Percentiles rank a stretch among this genome's conserved stretches.
Conservation (phyloP, 1,140 invertebrate genomes). For the Camponotus pennsylvanicus region DNA sequence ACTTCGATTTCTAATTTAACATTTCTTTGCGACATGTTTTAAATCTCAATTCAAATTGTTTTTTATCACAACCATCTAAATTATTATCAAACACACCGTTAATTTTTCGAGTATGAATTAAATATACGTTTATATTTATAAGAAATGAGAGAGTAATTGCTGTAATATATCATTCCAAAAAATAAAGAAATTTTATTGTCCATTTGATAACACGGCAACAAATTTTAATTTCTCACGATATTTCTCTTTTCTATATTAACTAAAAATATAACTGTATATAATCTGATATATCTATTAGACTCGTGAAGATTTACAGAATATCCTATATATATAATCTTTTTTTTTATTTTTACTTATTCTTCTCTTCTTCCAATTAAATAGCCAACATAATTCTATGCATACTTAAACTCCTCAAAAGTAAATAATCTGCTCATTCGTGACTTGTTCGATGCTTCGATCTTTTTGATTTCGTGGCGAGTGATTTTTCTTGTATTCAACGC, state of each 20-base stretch:
- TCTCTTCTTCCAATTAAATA: not conserved
- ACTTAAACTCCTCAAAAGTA: not conserved
- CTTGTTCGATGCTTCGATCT: conserved; percentile 4
- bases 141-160: not conserved
- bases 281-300: not conserved
- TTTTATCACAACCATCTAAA: not conserved
- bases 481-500: conserved; percentile 52
- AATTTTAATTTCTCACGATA: not conserved
- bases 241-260: not conserved
- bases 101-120: not conserved
- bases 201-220: not conserved
- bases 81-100: not conserved
- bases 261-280: not conserved
- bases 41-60: not conserved
- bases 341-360: no score
- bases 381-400: not conserved
- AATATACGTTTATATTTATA: not conserved
- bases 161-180: not conserved
- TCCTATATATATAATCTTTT: no score
- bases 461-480: conserved; percentile 35
- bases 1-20: not conserved
- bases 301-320: not conserved
- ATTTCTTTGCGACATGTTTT: not conserved
- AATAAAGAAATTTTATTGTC: not conserved
- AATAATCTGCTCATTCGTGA: conserved; percentile 22